Evolutionary conservation across 2,113 vertebrate species (phyloP), one percentile per base, ranked within the genome.

Genomic region (Gavialis gangeticus): DNA sequence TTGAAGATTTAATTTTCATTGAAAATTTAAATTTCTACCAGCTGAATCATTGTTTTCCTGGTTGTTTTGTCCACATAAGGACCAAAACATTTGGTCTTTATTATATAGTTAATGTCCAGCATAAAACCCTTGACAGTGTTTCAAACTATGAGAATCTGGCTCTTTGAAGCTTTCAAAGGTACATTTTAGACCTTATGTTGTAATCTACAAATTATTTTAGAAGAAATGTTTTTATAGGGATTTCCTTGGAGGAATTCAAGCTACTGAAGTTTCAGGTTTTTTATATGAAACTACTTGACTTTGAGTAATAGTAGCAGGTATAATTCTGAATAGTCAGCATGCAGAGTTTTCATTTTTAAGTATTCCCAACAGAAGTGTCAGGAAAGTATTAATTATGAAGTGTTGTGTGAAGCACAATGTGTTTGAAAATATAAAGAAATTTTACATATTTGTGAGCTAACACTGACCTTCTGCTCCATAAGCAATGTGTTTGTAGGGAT

Each of bases 401-500:
- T 71, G 27, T 83, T 66, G 24, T 59, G 56, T 10, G 1, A 84
- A 93, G 57, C 12, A 67, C 76, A 94, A 94, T 8, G 8, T 5
- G 64, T n/a, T 75, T 62, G 89, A 64, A 93, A 79, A 83, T 5
- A 84, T 30, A 91, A 82, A 1, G 6, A 57, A 91, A 67, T 79
- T 91, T 28, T 46, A 81, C 90, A 85, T 63, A 71, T 64, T 91
- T 93, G 37, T 93, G 59, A 95, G 79, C 86, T 95, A 95, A 89
- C 94, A 98, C 98, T 99, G 95, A 99, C 99, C 99, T 99, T 99
- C 98, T 99, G 99, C 95, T 99, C 99, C 98, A 99, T 96, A 88
- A 99, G 99, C 75, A 99, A 97, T 87, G 98, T 99, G 97, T 99
- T 99, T 96, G 99, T 99, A 93, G 99, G 99, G 95, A 99, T 99